phyloP scores from a whole-genome alignment of 2,797 vertebrate species.

The Enteromius viviparus region DNA sequence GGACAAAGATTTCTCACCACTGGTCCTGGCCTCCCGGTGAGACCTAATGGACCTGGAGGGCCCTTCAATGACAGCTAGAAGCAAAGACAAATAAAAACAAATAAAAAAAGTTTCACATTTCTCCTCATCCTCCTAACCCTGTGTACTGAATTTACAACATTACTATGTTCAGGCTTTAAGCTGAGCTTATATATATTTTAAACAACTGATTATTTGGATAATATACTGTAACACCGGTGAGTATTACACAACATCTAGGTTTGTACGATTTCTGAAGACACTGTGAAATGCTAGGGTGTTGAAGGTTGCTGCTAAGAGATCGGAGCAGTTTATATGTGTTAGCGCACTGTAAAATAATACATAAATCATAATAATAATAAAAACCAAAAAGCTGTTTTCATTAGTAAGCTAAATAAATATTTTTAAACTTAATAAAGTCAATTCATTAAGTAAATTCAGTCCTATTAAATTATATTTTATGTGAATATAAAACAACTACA shows the following conservation, averaged over 20 bases:
- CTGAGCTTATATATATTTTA: not conserved
- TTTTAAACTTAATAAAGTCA: not conserved
- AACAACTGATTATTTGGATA: not conserved
- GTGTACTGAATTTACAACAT: not conserved
- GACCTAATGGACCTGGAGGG: conserved; percentile 84
- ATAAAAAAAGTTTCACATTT: not conserved
- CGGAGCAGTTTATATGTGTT: not conserved
- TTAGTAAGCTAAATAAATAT: not conserved
- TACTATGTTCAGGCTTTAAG: not conserved
- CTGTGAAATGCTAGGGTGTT: not conserved
- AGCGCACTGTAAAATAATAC: not conserved
- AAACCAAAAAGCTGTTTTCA: not conserved
- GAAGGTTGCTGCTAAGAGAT: not conserved
- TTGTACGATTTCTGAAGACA: not conserved
- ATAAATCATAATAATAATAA: not conserved
- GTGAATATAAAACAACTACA: not conserved
- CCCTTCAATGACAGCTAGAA: conserved; percentile 88
- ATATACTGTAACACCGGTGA: not conserved
- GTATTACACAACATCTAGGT: not conserved
- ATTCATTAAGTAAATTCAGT: not conserved
- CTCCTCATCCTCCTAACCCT: not conserved
- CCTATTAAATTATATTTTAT: not conserved
- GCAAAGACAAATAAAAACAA: conserved; percentile 12
- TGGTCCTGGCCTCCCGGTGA: conserved; percentile 86
- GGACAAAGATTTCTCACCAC: conserved; percentile 75